phyloP scores from a whole-genome alignment of 2,113 vertebrate species.

The Coturnix japonica region DNA sequence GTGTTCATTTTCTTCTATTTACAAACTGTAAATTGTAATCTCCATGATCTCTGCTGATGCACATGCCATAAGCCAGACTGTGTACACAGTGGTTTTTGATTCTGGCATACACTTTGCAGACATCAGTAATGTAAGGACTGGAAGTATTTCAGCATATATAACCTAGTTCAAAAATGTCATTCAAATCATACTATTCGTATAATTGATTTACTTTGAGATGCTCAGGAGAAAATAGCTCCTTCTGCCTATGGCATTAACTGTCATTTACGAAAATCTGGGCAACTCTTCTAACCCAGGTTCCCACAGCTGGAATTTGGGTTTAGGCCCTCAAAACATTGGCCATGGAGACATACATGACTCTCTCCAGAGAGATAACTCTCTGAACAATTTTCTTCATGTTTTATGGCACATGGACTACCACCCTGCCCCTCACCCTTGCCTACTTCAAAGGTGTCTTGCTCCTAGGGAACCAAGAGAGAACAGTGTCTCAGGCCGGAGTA shows the following conservation, averaged over 20 bases:
- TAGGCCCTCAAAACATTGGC: accelerated
- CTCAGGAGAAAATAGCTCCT: not conserved
- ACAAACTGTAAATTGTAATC: not conserved
- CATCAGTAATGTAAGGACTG: not conserved
- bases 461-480: not conserved
- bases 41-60: not conserved
- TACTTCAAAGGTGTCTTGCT: not conserved
- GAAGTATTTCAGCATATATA: not conserved
- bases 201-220: not conserved
- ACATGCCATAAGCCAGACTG: not conserved
- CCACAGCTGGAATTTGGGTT: not conserved
- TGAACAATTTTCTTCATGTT: not conserved
- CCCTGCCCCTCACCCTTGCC: not conserved
- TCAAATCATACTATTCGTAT: not conserved
- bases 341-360: not conserved
- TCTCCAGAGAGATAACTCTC: not conserved
- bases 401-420: accelerated
- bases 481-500: not conserved
- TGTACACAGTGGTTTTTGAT: not conserved
- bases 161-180: not conserved
- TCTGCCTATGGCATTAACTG: not conserved
- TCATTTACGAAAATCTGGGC: not conserved
- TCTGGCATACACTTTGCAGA: not conserved
- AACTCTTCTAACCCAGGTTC: not conserved
- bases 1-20: not conserved